A percentile compares a stretch with the other conserved stretches of the same genome.
These are phyloP conservation scores for Ernsta delagoae DNA, from an alignment of 2,888 invertebrate genomes.

Conservation along the genomic window DNA sequence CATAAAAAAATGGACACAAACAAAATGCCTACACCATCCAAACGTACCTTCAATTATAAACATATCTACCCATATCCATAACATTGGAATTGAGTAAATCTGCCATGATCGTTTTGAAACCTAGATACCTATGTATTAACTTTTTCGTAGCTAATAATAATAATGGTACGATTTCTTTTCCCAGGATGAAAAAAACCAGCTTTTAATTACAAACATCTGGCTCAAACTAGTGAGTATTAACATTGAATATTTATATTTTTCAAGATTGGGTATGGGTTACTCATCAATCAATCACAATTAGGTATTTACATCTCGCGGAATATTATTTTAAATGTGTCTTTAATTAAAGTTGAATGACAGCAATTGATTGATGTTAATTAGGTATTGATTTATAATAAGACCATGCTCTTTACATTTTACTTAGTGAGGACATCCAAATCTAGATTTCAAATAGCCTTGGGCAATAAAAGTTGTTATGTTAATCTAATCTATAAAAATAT, in stretches of 20 bases:
- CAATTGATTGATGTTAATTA: slow-evolving; percentile 22
- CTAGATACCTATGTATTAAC: too few species aligned
- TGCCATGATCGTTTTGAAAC: too few species aligned
- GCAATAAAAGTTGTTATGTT: not conserved
- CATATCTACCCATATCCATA: too few species aligned
- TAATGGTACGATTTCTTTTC: slow-evolving; percentile 60
- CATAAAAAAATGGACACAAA: too few species aligned
- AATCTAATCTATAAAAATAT: not conserved
- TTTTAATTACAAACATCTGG: slow-evolving; percentile 98
- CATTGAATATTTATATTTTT: slow-evolving; percentile 11
- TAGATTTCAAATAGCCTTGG: not conserved
- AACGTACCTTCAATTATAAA: too few species aligned
- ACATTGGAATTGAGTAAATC: too few species aligned
- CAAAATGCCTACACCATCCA: too few species aligned
- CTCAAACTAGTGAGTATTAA: slow-evolving; percentile 95
- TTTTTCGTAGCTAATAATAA: not conserved
- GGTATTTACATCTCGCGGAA: not conserved
- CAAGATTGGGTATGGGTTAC: not conserved
- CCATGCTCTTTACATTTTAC: slow-evolving; percentile 25
- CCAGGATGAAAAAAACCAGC: slow-evolving; percentile 98
- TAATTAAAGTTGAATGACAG: not conserved
- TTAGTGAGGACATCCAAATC: not conserved
- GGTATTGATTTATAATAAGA: slow-evolving; percentile 7
- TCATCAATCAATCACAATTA: not conserved
- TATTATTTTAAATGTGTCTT: slow-evolving; percentile 10